These are phyloP conservation scores for Idaea dimidiata DNA, from an alignment of 2,888 invertebrate genomes.

Conservation along the genomic window DNA sequence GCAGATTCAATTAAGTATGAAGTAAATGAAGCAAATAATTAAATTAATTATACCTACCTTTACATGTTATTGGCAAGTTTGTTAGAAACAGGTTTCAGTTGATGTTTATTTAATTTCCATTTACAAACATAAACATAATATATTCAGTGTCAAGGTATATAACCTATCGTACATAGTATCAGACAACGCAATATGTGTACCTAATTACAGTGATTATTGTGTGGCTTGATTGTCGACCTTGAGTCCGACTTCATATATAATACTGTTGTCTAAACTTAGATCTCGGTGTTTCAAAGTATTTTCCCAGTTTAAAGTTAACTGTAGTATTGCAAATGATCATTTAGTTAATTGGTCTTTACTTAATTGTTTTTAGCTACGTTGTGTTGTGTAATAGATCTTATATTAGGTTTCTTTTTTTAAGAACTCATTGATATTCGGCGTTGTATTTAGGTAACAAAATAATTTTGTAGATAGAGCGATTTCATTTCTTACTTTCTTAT, in stretches of 20 bases:
- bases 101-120: neutral
- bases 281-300: neutral
- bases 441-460: neutral
- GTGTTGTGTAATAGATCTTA: neutral
- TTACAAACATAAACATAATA: too few species aligned
- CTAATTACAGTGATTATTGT: neutral
- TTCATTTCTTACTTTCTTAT: too few species aligned
- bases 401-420: neutral
- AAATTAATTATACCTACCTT: neutral
- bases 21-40: too few species aligned
- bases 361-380: neutral
- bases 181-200: neutral
- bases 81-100: neutral
- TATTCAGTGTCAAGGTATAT: neutral
- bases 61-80: neutral
- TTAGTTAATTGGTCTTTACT: neutral
- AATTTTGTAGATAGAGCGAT: too few species aligned
- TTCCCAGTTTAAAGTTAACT: neutral
- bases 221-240: neutral
- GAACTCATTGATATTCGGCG: neutral
- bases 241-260: neutral
- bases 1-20: too few species aligned
- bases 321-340: neutral
- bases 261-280: neutral
- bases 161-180: too few species aligned